phyloP scores from a whole-genome alignment of 2,888 invertebrate genomes.

The Lydus trimaculatus region DNA sequence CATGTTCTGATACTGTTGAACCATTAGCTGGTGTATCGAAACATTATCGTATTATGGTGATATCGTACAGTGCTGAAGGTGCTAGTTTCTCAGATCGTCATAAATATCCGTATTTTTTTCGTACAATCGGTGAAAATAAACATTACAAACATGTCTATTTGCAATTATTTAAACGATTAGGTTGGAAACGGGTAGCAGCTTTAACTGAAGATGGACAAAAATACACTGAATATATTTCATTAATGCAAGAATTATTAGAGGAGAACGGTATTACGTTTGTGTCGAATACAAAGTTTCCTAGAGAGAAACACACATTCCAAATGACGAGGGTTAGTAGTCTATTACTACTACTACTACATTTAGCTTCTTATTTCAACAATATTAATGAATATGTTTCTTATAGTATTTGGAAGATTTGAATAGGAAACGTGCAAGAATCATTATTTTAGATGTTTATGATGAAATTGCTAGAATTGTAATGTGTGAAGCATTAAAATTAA shows the following conservation, averaged over 20 bases:
- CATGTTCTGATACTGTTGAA: slow-evolving; percentile 82
- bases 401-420: slow-evolving; percentile 73
- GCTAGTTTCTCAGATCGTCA: slow-evolving; percentile 72
- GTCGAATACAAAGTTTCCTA: slow-evolving; percentile 73
- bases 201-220: slow-evolving; percentile 82
- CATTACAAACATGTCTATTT: slow-evolving; percentile 75
- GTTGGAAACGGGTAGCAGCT: slow-evolving; percentile 77
- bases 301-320: slow-evolving; percentile 63
- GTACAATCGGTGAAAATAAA: slow-evolving; percentile 80
- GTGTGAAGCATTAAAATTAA: slow-evolving; percentile 78
- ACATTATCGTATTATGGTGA: slow-evolving; percentile 74
- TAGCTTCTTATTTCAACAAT: neutral
- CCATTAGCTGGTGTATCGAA: slow-evolving; percentile 79
- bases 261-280: slow-evolving; percentile 70
- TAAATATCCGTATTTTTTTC: slow-evolving; percentile 79
- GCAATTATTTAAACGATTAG: slow-evolving; percentile 65
- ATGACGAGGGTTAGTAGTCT: slow-evolving; percentile 66
- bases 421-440: slow-evolving; percentile 72
- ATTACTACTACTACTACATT: too few relatives aligned
- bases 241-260: slow-evolving; percentile 72
- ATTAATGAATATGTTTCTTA: slow-evolving; percentile 35
- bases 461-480: slow-evolving; percentile 76
- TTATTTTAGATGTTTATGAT: slow-evolving; percentile 82
- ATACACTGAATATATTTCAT: slow-evolving; percentile 78
- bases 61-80: slow-evolving; percentile 83